A percentile compares a stretch with the other conserved stretches of the same genome.
Evolutionary conservation across 2,797 vertebrate genomes (phyloP).

Genomic region (Delichon dasypus): DNA sequence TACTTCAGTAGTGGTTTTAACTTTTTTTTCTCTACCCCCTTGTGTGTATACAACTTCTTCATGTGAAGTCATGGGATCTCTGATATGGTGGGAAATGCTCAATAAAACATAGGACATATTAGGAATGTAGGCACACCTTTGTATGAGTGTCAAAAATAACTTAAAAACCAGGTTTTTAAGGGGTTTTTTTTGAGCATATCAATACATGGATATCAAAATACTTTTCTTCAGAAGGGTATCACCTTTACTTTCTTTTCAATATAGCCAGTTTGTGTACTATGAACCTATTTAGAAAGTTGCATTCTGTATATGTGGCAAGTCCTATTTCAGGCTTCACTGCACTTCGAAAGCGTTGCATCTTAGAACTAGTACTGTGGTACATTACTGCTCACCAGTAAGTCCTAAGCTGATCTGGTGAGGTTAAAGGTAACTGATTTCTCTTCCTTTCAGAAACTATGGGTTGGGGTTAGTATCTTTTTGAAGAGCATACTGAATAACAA

Average conservation of each 20-base stretch:
- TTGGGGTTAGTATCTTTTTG: neutral
- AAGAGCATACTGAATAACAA: neutral
- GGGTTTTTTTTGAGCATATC: accelerated
- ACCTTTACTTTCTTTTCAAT: neutral
- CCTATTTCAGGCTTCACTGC: neutral
- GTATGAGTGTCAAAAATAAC: neutral
- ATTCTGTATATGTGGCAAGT: neutral
- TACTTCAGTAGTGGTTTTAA: neutral
- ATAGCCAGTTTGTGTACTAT: neutral
- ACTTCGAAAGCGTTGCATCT: neutral
- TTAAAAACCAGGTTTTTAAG: neutral
- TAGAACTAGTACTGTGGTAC: neutral
- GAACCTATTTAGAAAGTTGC: neutral
- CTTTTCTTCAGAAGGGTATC: neutral
- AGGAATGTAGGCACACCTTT: neutral
- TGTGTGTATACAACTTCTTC: neutral
- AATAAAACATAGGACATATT: neutral
- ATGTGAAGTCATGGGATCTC: neutral
- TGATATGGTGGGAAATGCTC: neutral
- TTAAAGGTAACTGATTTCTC: neutral
- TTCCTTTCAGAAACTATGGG: neutral
- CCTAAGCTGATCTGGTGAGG: neutral
- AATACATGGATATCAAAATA: neutral
- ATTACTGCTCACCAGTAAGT: neutral
- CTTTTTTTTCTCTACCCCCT: neutral